Conservation (phyloP, 2,888 invertebrate species). For the Dorcus hopei region DNA sequence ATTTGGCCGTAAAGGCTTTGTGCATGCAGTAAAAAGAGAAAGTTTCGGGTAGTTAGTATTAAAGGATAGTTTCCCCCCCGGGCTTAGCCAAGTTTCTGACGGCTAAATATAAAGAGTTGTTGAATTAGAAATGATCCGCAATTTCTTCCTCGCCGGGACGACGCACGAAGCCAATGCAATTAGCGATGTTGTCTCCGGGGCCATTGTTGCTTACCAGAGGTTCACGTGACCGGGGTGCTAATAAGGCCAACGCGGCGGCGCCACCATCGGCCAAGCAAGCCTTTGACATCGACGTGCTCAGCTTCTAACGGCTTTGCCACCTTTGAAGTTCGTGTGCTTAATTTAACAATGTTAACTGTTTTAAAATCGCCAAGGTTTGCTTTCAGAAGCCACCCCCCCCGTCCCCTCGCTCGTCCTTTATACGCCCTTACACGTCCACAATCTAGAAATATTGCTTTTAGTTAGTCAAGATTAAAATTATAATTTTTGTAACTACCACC, state of each 20-base stretch:
- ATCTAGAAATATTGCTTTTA: no score
- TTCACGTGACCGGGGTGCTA: slow-evolving; percentile 42
- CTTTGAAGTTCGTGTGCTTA: slow-evolving; percentile 46
- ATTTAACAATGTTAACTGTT: slow-evolving; percentile 37
- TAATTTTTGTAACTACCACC: no score
- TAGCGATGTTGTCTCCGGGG: slow-evolving; percentile 46
- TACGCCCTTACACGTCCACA: no score
- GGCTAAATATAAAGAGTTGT: slow-evolving; percentile 17
- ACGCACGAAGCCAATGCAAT: slow-evolving; percentile 44
- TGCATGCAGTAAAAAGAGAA: no score
- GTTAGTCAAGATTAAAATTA: no score
- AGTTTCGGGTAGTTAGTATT: no score
- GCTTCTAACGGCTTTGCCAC: slow-evolving; percentile 33
- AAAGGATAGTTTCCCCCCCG: background rate
- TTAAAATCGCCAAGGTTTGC: slow-evolving; percentile 36
- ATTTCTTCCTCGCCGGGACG: slow-evolving; percentile 28
- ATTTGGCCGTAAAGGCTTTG: no score
- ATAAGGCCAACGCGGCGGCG: slow-evolving; percentile 21
- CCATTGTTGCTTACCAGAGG: slow-evolving; percentile 48
- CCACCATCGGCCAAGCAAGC: slow-evolving; percentile 18
- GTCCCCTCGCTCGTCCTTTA: slow-evolving; percentile 8
- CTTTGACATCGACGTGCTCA: slow-evolving; percentile 40
- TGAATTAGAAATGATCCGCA: slow-evolving; percentile 35
- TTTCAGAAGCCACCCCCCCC: slow-evolving; percentile 18
- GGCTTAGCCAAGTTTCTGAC: slow-evolving; percentile 5